Evolutionary conservation across 1,140 invertebrate species (phyloP).

Genomic region (Drosophila equinoxialis): DNA sequence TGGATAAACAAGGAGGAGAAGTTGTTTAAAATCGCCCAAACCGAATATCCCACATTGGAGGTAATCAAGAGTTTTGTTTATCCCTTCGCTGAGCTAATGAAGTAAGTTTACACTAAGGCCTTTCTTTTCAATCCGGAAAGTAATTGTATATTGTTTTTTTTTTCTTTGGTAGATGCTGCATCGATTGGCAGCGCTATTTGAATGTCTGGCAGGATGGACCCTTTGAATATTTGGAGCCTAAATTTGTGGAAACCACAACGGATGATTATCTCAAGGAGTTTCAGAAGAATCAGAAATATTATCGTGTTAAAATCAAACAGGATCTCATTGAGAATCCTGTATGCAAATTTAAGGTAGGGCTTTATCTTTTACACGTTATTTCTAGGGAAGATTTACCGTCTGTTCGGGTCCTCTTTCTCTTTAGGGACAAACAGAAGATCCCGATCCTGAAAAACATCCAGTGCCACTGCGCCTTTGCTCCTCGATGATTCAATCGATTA

Average conservation of each 20-base stretch:
- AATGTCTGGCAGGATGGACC: slow-evolving; percentile 95
- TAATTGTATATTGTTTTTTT: background rate
- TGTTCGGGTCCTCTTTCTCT: background rate
- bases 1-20: slow-evolving; percentile 96
- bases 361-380: background rate
- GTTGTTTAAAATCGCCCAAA: slow-evolving; percentile 91
- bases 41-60: slow-evolving; percentile 89
- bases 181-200: slow-evolving; percentile 91
- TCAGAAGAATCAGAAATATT: slow-evolving; percentile 91
- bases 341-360: slow-evolving; percentile 85
- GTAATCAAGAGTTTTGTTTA: slow-evolving; percentile 88
- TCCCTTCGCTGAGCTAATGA: slow-evolving; percentile 88
- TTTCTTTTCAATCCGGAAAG: background rate
- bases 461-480: slow-evolving; percentile 90
- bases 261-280: slow-evolving; percentile 90
- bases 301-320: slow-evolving; percentile 91
- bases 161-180: slow-evolving; percentile 83
- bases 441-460: slow-evolving; percentile 89
- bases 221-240: slow-evolving; percentile 91
- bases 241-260: slow-evolving; percentile 88
- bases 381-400: background rate
- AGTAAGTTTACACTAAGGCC: slow-evolving; percentile 64
- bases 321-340: slow-evolving; percentile 87
- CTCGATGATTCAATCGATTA: slow-evolving; percentile 88
- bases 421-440: slow-evolving; percentile 89